Evolutionary conservation across 64 coral and sea anemone genomes (phyloP).

Genomic region (Platygyra sinensis): DNA sequence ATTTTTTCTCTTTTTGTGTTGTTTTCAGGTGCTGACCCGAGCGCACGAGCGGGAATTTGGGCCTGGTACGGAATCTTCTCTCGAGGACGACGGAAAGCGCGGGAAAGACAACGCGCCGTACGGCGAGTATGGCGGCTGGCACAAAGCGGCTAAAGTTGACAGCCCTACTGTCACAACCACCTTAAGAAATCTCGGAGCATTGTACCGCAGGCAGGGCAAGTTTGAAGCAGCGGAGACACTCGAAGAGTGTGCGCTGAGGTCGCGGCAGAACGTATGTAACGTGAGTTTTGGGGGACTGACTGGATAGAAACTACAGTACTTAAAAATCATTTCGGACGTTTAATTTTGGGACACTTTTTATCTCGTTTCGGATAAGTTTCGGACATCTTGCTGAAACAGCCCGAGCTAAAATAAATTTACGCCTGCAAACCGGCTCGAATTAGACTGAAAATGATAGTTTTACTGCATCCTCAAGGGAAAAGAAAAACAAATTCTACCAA

Average conservation of each 20-base stretch:
- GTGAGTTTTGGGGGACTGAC: not conserved
- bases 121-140: slow-evolving; percentile 98
- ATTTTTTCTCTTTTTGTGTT: not conserved
- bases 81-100: slow-evolving; percentile 93
- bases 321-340: too few relatives aligned
- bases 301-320: too few relatives aligned
- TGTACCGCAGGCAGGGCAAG: slow-evolving; percentile 97
- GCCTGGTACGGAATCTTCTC: slow-evolving; percentile 72
- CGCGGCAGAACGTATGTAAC: slow-evolving; percentile 75
- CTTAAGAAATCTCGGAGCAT: slow-evolving; percentile 89
- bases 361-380: too few relatives aligned
- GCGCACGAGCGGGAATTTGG: slow-evolving; percentile 98
- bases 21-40: slow-evolving; percentile 79
- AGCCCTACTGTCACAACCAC: slow-evolving; percentile 98
- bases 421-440: too few relatives aligned
- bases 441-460: too few relatives aligned
- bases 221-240: slow-evolving; percentile 97
- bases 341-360: too few relatives aligned
- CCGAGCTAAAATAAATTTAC: too few relatives aligned
- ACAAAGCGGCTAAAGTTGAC: slow-evolving; percentile 97
- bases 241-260: slow-evolving; percentile 92
- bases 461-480: too few relatives aligned
- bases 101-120: slow-evolving; percentile 98
- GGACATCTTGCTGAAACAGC: too few relatives aligned
- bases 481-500: too few relatives aligned